Base-by-base conservation (phyloP, 1,140 invertebrate species). In the Ylistrum balloti region DNA sequence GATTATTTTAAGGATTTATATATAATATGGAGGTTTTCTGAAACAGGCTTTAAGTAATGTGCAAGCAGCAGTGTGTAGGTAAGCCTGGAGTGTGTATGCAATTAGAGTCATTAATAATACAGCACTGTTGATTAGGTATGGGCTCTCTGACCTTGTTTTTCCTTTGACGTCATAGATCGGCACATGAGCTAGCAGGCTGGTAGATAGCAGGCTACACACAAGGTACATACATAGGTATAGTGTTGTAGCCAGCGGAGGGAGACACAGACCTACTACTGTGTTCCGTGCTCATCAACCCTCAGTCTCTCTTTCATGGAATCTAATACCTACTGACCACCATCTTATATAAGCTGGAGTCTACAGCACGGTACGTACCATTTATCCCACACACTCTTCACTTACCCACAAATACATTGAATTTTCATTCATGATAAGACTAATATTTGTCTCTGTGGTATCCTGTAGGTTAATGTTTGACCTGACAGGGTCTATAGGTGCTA, bases 21-120 rank as follows among this genome's bases (percentile, higher is more conserved):
- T 74, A 74, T 74, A 74, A 74, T 28, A n/a, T 28, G 15, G 56
- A 28, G n/a, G 56, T 28, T 74, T 74, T 74, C 56, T 74, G 56
- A 11, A 74, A 74, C 56, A 28, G n/a, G 17, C 56, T 74, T 17
- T 74, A 74, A 74, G 56, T 74, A 74, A 74, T 74, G 56, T 74
- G 56, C 5, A 11, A 28, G n/a, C n/a, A 28, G 22, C n/a, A 11
- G 56, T 74, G 56, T 74, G 56, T 74, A 74, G 56, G 56, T 74
- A 74, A 74, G 56, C 56, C n/a, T 7, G 56, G 56, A 74, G 56
- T 74, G 56, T 74, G 56, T 74, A 74, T 74, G 56, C 56, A 74
- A 74, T 74, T 74, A 74, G 56, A 74, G n/a, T 74, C 56, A 74
- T 74, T 74, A 74, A 74, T 74, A 74, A 74, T 74, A 74, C 56